phyloP scores from a whole-genome alignment of 2,797 vertebrate species.

The Cryptoblepharus egeriae region DNA sequence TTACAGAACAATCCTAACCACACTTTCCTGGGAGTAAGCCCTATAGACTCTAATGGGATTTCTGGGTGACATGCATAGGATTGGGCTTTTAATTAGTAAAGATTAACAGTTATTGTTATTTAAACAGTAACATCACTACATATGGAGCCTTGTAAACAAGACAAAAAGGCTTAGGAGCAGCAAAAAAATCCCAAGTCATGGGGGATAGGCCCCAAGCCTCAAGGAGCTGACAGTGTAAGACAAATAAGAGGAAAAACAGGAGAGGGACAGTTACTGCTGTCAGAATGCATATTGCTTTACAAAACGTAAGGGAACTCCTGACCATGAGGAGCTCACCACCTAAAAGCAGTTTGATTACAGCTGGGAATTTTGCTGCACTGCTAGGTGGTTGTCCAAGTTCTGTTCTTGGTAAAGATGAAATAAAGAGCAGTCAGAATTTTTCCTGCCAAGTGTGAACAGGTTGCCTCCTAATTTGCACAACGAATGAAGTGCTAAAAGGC shows the following conservation, averaged over 20 bases:
- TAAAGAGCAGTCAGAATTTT: neutral
- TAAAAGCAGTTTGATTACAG: neutral
- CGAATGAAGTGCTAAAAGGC: neutral
- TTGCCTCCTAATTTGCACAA: neutral
- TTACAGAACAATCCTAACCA: too few species aligned
- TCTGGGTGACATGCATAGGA: too few species aligned
- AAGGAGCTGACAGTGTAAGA: neutral
- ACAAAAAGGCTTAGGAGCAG: neutral
- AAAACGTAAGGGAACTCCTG: neutral
- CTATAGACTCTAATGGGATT: too few species aligned
- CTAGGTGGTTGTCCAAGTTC: accelerated
- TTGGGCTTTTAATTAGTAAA: too few species aligned
- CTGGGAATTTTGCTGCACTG: accelerated
- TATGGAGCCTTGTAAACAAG: neutral
- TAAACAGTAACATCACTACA: neutral
- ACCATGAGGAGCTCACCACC: neutral
- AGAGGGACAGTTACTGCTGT: neutral
- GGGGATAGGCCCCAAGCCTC: too few species aligned
- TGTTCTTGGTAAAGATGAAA: neutral
- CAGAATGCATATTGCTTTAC: too few species aligned
- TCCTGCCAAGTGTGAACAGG: too few species aligned
- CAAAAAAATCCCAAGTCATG: too few species aligned
- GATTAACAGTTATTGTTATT: neutral
- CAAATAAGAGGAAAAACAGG: too few species aligned
- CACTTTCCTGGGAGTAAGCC: too few species aligned